These are phyloP conservation scores for Cynaeus angustus DNA, from an alignment of 2,888 invertebrate species.

Conservation along the genomic window DNA sequence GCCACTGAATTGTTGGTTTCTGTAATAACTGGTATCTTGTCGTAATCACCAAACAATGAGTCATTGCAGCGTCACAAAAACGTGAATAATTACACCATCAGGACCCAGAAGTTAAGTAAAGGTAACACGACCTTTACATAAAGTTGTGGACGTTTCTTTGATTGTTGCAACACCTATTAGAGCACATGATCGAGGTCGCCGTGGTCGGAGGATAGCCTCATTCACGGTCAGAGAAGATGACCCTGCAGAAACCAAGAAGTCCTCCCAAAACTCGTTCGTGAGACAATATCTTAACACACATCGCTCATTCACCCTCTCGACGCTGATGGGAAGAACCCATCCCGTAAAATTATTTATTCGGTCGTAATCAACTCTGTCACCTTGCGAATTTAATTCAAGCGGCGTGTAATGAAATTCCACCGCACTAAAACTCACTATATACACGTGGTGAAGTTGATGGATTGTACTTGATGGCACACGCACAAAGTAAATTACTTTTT, in stretches of 20 bases:
- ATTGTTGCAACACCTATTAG: constrained; percentile 5
- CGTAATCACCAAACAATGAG: constrained; percentile 48
- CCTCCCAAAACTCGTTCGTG: no score
- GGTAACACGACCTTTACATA: constrained; percentile 8
- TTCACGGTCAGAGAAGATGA: constrained; percentile 2
- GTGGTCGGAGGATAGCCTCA: neutral
- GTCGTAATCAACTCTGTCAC: constrained; percentile 38
- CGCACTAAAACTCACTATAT: constrained; percentile 22
- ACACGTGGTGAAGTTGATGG: constrained; percentile 35
- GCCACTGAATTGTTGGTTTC: constrained; percentile 21
- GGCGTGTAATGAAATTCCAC: constrained; percentile 33
- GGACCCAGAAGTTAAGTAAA: neutral
- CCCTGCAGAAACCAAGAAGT: neutral
- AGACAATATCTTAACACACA: neutral
- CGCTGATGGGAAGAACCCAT: constrained; percentile 10
- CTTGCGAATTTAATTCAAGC: constrained; percentile 36
- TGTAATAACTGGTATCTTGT: constrained; percentile 39
- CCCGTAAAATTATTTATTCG: constrained; percentile 36
- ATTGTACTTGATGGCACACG: constrained; percentile 7
- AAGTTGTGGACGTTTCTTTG: constrained; percentile 1
- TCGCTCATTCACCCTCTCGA: constrained; percentile 12
- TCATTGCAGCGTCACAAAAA: constrained; percentile 40
- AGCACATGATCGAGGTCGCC: neutral
- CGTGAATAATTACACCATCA: constrained; percentile 46
- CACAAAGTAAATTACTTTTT: constrained; percentile 17